Percentiles rank a stretch among this genome's conserved stretches.
Evolutionary conservation across 2,888 invertebrate genomes (phyloP).

Genomic region (Ophioninae sp.): DNA sequence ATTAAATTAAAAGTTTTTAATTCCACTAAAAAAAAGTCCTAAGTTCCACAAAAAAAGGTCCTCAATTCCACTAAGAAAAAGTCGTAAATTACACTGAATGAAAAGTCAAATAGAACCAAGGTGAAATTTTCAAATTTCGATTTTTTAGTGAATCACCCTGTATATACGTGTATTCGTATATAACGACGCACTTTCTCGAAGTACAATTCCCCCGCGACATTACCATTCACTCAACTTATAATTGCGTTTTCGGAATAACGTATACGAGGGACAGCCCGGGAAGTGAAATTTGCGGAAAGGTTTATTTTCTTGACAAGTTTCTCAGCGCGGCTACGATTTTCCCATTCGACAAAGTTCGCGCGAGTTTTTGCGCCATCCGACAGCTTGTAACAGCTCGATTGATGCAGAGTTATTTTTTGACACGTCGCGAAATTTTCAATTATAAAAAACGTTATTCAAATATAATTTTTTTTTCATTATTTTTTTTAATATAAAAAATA

Average conservation of each 20-base stretch:
- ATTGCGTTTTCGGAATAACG: constrained; percentile 50
- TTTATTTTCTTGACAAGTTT: constrained; percentile 27
- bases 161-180: not conserved
- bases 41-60: too few relatives aligned
- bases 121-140: not conserved
- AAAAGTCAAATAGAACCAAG: not conserved
- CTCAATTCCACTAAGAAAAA: too few relatives aligned
- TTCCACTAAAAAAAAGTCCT: too few relatives aligned
- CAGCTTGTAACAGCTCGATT: not conserved
- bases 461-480: too few relatives aligned
- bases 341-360: constrained; percentile 24
- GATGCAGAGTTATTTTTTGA: too few relatives aligned
- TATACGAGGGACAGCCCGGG: not conserved
- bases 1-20: too few relatives aligned
- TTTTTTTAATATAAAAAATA: too few relatives aligned
- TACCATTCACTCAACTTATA: constrained; percentile 48
- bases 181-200: constrained; percentile 4
- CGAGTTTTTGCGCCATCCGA: constrained; percentile 22
- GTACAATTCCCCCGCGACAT: constrained; percentile 31
- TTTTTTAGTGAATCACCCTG: not conserved
- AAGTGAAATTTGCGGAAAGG: constrained; percentile 6
- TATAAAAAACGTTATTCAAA: too few relatives aligned
- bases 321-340: constrained; percentile 22
- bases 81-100: too few relatives aligned
- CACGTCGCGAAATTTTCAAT: not conserved